Conservation (phyloP, 2,113 vertebrate species). For the Corvus hawaiiensis region DNA sequence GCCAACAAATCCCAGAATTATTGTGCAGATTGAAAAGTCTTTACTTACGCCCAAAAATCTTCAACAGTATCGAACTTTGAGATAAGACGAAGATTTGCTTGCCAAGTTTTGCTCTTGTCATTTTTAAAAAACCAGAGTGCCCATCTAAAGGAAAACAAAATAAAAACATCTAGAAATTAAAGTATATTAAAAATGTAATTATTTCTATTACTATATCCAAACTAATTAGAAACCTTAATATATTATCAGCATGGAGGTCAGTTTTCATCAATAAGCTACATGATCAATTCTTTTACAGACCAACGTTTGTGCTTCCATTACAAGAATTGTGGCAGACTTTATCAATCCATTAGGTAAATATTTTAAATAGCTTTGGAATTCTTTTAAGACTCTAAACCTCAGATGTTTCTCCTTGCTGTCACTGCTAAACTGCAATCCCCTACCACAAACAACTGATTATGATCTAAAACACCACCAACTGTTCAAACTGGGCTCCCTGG, state of each 20-base stretch:
- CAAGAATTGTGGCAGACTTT: background rate
- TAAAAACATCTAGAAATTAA: background rate
- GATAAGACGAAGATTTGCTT: slow-evolving; percentile 96
- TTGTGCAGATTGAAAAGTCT: background rate
- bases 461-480: background rate
- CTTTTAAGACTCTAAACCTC: background rate
- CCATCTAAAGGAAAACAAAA: slow-evolving; percentile 80
- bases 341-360: background rate
- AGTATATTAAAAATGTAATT: background rate
- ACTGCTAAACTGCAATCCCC: background rate
- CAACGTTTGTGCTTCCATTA: background rate
- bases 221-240: background rate
- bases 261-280: background rate
- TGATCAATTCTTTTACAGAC: background rate
- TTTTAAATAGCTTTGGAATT: background rate
- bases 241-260: background rate
- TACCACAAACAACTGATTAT: background rate
- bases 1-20: background rate
- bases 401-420: background rate
- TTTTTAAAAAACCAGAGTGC: slow-evolving; percentile 99
- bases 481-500: background rate
- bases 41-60: slow-evolving; percentile 99
- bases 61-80: slow-evolving; percentile 98
- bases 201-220: background rate
- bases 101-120: slow-evolving; percentile 99